A percentile compares a stretch with the other conserved stretches of the same genome.
Evolutionary conservation across 2,113 vertebrate genomes (phyloP).

Genomic region (Rhinoderma darwinii): DNA sequence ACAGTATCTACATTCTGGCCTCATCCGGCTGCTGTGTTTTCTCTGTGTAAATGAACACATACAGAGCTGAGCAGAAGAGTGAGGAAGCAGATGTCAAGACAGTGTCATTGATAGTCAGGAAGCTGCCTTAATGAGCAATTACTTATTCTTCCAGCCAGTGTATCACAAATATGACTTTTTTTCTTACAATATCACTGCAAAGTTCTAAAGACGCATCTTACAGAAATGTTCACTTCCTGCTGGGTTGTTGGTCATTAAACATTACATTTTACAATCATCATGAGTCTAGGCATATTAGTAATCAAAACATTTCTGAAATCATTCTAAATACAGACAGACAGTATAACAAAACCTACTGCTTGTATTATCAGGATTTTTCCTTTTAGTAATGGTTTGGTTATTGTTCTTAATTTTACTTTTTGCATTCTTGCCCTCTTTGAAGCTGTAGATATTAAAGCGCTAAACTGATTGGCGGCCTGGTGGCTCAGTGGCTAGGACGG

Average conservation of each 20-base stretch:
- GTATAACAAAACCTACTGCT: not conserved
- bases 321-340: not conserved
- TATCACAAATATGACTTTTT: constrained; percentile 33
- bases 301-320: not conserved
- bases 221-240: constrained; percentile 23
- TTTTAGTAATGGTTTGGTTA: too few species aligned
- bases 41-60: constrained; percentile 41
- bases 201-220: not conserved
- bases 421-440: too few species aligned
- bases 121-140: constrained; percentile 53
- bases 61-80: constrained; percentile 37
- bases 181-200: constrained; percentile 3
- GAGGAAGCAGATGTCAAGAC: constrained; percentile 57
- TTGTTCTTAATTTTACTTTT: too few species aligned
- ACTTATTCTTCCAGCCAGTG: constrained; percentile 46
- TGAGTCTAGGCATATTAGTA: not conserved
- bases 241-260: constrained; percentile 16
- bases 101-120: constrained; percentile 46
- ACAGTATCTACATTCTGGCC: constrained; percentile 35
- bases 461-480: too few species aligned
- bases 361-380: not conserved
- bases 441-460: too few species aligned
- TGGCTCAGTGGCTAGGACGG: too few species aligned
- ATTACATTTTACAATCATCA: not conserved
- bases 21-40: constrained; percentile 35